Base-by-base conservation (phyloP, 2,113 vertebrate genomes). In the Corythaixoides concolor region DNA sequence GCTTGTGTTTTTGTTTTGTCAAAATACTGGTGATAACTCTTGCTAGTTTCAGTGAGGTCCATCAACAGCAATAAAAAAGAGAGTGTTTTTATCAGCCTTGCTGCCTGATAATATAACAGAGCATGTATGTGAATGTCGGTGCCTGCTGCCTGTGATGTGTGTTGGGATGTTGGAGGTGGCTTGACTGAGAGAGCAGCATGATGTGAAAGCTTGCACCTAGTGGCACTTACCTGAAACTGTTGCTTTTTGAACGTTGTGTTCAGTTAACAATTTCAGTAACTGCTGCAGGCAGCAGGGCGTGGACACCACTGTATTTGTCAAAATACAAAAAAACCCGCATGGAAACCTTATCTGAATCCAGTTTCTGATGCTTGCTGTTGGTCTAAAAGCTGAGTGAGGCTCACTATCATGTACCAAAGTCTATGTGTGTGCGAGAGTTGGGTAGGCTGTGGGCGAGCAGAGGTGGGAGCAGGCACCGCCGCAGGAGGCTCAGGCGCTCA, bases 401-500 rank as follows among this genome's bases (percentile, higher is more conserved):
- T 82, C 4, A 1, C 69, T 23, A 2, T 81, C 39, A 37, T 15
- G 17, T 60, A 27, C 7, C 19, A 12, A 27, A 35, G 30, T 78
- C 55, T 22, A 2, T 24, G 19, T 1, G 4, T 0, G 0, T 41
- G 19, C 24, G 50, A 30, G 67, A 15, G 16, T 9, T 7, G 24
- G 3, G 32, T 73, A 47, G 49, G 68, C 49, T 60, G 50, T 43
- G 56, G 56, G 11, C 4, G 6, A 26, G 15, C 35, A 50, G 78
- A 18, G 27, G 10, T 32, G 68, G 45, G 24, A 60, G 39, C 17
- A 55, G 37, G 15, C 5, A 3, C 52, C 9, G 3, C 27, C 9
- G 3, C 27, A 16, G 15, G 43, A 33, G 43, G 13, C 37, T 67
- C 12, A 20, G 24, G 30, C 3, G 14, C 33, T 88, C 12, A 11